phyloP scores from a whole-genome alignment of 92 coral and sea anemone species.

The Parazoanthus atlanticus region DNA sequence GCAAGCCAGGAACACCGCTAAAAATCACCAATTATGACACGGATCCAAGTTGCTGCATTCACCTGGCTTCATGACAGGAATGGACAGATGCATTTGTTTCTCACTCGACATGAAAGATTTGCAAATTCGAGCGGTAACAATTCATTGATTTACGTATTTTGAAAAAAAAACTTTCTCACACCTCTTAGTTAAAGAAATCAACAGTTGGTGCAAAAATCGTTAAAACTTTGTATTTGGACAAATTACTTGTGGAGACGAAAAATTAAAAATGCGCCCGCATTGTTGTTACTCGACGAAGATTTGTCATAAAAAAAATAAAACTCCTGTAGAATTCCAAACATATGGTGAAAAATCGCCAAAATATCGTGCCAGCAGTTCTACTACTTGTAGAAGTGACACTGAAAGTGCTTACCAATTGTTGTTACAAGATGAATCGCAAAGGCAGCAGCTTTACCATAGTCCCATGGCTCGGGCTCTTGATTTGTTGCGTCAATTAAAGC shows the following conservation, averaged over 20 bases:
- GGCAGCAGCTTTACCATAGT: constrained; percentile 4
- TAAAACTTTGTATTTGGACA: background rate
- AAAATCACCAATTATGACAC: too few relatives aligned
- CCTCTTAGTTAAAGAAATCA: background rate
- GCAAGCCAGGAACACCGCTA: too few relatives aligned
- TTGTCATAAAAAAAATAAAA: too few relatives aligned
- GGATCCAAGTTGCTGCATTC: too few relatives aligned
- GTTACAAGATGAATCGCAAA: constrained; percentile 24
- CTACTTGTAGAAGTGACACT: background rate
- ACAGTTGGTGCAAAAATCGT: background rate
- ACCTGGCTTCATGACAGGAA: too few relatives aligned
- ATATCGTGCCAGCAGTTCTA: background rate
- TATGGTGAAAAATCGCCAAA: background rate
- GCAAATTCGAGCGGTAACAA: too few relatives aligned
- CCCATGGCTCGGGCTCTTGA: constrained; percentile 9
- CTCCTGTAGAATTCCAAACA: background rate
- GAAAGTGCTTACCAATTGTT: background rate
- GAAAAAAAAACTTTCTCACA: background rate
- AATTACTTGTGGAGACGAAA: background rate
- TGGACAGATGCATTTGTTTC: too few relatives aligned
- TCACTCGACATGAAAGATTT: too few relatives aligned
- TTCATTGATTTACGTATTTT: too few relatives aligned
- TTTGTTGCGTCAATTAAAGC: background rate
- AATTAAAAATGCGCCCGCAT: background rate
- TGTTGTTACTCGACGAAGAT: background rate